These are phyloP conservation scores for Todiramphus saurophagus DNA, from an alignment of 2,113 vertebrate species.

Conservation along the genomic window DNA sequence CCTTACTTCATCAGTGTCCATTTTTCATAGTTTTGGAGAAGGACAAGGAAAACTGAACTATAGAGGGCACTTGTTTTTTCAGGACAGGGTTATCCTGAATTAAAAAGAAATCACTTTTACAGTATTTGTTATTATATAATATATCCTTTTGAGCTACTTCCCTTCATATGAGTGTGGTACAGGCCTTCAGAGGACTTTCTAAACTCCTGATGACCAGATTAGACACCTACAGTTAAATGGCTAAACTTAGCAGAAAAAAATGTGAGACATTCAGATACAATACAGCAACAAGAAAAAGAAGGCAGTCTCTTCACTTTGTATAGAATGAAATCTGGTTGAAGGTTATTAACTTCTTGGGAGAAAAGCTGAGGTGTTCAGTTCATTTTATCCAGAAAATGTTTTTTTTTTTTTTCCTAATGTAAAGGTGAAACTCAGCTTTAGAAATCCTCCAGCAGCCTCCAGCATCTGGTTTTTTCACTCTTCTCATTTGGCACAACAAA, in stretches of 20 bases:
- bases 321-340: not conserved
- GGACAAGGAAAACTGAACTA: not conserved
- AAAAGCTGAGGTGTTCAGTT: not conserved
- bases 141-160: not conserved
- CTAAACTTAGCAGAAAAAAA: not conserved
- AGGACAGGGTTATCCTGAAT: not conserved
- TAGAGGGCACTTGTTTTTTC: not conserved
- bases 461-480: not conserved
- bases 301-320: not conserved
- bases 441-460: not conserved
- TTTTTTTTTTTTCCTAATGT: not conserved
- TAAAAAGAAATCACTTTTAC: not conserved
- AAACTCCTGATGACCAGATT: not conserved
- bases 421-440: not conserved
- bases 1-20: not conserved
- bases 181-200: not conserved
- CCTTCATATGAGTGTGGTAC: not conserved
- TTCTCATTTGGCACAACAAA: not conserved
- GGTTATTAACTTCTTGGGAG: not conserved
- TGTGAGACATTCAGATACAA: not conserved
- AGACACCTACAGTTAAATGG: not conserved
- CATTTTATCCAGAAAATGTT: not conserved
- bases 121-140: not conserved
- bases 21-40: not conserved
- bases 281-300: not conserved